These are phyloP conservation scores for Caenorhabditis wallacei DNA, from an alignment of 2,888 invertebrate genomes.

Conservation along the genomic window DNA sequence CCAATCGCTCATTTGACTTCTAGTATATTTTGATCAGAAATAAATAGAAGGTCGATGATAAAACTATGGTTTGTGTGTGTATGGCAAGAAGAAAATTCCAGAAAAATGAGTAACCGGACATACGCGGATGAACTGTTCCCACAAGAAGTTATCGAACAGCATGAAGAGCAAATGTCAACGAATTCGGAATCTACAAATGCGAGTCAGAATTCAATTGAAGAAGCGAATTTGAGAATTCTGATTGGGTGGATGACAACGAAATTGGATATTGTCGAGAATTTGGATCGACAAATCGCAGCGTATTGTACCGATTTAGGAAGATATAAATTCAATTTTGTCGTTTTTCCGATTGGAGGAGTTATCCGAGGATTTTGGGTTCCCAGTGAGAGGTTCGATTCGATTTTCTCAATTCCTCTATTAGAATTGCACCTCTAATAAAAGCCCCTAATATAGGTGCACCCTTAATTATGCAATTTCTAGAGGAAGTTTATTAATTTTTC, in stretches of 20 bases:
- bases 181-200: not conserved
- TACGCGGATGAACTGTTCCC: slow-evolving; percentile 53
- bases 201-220: slow-evolving; percentile 9
- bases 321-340: slow-evolving; percentile 73
- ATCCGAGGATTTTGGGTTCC: slow-evolving; percentile 64
- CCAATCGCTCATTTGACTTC: slow-evolving; percentile 51
- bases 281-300: slow-evolving; percentile 52
- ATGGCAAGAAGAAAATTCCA: not conserved
- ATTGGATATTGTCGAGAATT: slow-evolving; percentile 50
- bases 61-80: not conserved
- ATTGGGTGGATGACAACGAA: slow-evolving; percentile 72
- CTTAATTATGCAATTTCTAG: too few relatives aligned
- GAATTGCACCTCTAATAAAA: too few relatives aligned
- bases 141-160: slow-evolving; percentile 11
- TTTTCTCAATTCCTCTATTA: too few relatives aligned
- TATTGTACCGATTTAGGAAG: slow-evolving; percentile 51
- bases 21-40: slow-evolving; percentile 61
- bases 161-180: not conserved
- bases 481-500: too few relatives aligned
- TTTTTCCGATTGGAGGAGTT: slow-evolving; percentile 76
- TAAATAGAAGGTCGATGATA: slow-evolving; percentile 52
- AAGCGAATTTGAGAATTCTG: slow-evolving; percentile 61
- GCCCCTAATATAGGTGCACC: too few relatives aligned
- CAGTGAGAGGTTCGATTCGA: slow-evolving; percentile 33
- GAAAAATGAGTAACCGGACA: slow-evolving; percentile 50